Base-by-base conservation (phyloP, 2,113 vertebrate genomes). In the Choloepus hoffmanni region DNA sequence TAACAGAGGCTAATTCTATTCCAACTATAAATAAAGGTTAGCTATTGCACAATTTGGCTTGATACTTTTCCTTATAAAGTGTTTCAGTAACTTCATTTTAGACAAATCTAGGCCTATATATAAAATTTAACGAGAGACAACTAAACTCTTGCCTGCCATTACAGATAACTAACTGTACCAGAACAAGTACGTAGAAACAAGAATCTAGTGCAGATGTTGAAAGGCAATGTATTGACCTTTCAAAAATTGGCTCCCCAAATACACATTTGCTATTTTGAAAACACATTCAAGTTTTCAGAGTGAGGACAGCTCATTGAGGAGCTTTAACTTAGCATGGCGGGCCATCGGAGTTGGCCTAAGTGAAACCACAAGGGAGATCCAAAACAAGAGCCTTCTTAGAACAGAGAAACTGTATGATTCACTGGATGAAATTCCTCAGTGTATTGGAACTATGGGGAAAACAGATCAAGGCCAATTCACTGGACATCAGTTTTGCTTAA, bases 241-340 rank as follows among this genome's bases (percentile, higher is more conserved):
- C 58, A 97, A 96, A 97, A 95, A 53, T 81, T 96, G 95, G 62
- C 86, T 95, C 43, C 55, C 24, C 72, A 94, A 97, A 89, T 78
- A 65, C 30, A 86, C 53, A 93, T 97, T 97, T 97, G 91, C 53
- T 96, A 67, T 96, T 97, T 95, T 94, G 92, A 83, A 97, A 95
- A 90, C 77, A 92, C 40, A 93, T 94, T 62, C 70, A 96, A 93
- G 96, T 94, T 96, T 95, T 95, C 23, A 87, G 72, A 87, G 36
- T 95, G 74, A 97, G 78, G 40, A 96, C 60, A 94, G 58, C 83
- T 95, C 76, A 92, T 19, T 87, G 81, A 92, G 45, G 45, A 92
- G 58, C 43, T 91, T 96, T 40, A 62, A 14, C 76, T 86, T 90
- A 94, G 65, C 88, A 73, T 28, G 28, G 67, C 73, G 40, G 72